These are phyloP conservation scores for Meloidogyne hapla DNA, from an alignment of 1,140 invertebrate genomes.

Conservation along the genomic window DNA sequence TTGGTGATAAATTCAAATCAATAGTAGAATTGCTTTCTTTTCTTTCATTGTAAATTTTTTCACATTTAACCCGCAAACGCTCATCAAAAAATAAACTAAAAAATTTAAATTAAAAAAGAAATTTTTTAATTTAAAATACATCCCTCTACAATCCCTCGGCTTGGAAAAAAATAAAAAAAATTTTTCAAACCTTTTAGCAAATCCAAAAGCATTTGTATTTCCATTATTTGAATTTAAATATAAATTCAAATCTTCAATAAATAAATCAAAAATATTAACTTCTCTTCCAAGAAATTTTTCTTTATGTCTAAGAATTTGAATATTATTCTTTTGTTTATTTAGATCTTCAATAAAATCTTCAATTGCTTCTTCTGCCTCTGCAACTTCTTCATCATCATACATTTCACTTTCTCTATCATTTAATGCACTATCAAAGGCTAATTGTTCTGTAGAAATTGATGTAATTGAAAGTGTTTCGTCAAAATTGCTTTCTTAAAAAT, in stretches of 20 bases:
- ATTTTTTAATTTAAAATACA: background rate
- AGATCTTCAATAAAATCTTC: background rate
- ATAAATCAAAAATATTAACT: slow-evolving; percentile 30
- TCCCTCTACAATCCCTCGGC: no score
- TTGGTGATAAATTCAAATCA: background rate
- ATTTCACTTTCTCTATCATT: background rate
- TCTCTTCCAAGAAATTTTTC: slow-evolving; percentile 22
- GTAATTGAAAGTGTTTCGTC: slow-evolving; percentile 22
- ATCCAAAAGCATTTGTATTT: slow-evolving; percentile 20
- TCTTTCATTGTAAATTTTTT: slow-evolving; percentile 23
- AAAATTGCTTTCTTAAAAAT: slow-evolving; percentile 26
- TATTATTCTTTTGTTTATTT: background rate
- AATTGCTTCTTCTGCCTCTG: slow-evolving; percentile 13
- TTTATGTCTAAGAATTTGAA: slow-evolving; percentile 14
- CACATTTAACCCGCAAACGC: slow-evolving; percentile 2
- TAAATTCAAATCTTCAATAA: slow-evolving; percentile 28
- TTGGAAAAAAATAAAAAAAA: background rate
- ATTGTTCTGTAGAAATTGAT: slow-evolving; percentile 17
- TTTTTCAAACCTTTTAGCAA: slow-evolving; percentile 18
- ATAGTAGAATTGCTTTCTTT: background rate
- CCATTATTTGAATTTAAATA: background rate
- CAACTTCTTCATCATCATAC: background rate
- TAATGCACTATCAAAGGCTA: slow-evolving; percentile 1
- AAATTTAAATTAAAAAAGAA: background rate
- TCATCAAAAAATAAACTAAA: slow-evolving; percentile 20